Evolutionary conservation across 2,113 vertebrate genomes (phyloP).

Genomic region (Hyperopisus bebe): DNA sequence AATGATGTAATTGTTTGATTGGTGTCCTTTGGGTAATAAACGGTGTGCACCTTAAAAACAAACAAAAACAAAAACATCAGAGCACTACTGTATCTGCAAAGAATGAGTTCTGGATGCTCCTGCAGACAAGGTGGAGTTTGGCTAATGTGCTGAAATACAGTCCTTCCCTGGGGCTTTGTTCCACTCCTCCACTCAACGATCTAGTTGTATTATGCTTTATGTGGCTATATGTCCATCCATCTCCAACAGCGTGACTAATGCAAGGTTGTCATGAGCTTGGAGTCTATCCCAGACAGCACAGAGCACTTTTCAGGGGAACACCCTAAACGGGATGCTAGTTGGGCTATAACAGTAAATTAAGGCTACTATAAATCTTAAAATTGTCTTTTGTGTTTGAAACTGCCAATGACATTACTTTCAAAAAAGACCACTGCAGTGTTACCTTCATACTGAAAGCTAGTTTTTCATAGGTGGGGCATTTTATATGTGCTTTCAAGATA

Average conservation of each 20-base stretch:
- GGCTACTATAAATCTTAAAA: neutral
- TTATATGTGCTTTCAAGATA: neutral
- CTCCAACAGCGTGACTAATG: neutral
- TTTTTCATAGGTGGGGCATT: neutral
- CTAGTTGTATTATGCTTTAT: neutral
- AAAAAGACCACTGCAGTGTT: neutral
- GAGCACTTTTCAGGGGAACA: neutral
- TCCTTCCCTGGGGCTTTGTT: neutral
- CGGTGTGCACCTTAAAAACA: neutral
- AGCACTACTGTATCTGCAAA: neutral
- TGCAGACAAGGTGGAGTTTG: neutral
- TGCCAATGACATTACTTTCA: neutral
- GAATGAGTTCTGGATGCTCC: neutral
- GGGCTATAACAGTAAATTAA: neutral
- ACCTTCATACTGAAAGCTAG: neutral
- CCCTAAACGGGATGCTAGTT: neutral
- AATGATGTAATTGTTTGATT: neutral
- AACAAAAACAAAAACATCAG: neutral
- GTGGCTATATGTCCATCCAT: neutral
- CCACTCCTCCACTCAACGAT: neutral
- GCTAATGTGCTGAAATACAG: neutral
- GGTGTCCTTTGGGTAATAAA: neutral
- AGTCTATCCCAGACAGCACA: neutral
- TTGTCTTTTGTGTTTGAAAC: neutral
- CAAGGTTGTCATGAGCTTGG: neutral